Conservation (phyloP, 2,797 vertebrate genomes). For the Margarornis squamiger region DNA sequence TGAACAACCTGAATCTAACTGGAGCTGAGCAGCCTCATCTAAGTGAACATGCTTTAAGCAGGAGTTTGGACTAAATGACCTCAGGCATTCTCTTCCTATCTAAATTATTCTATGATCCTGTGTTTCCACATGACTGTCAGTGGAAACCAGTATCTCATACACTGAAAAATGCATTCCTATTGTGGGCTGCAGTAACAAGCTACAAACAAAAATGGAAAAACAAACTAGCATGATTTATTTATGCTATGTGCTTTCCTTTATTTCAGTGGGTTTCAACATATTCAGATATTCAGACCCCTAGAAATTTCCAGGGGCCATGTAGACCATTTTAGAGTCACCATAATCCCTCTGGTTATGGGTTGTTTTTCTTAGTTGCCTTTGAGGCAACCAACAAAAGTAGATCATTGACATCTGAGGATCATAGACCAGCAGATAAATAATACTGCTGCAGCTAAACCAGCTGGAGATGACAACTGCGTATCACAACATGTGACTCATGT, state of each 20-base stretch:
- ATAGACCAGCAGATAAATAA: background rate
- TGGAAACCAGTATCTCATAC: background rate
- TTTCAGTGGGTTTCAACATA: background rate
- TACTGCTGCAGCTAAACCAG: background rate
- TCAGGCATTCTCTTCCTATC: background rate
- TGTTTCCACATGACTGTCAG: background rate
- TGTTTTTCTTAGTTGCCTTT: background rate
- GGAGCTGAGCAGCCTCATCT: background rate
- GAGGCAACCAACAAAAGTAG: background rate
- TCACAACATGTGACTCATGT: constrained; percentile 9
- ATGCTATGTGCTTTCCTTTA: background rate
- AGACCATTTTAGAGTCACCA: background rate
- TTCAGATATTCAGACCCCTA: background rate
- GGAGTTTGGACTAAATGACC: background rate
- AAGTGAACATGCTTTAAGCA: background rate
- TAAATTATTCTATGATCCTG: background rate
- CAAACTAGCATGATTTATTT: background rate
- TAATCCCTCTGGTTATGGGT: background rate
- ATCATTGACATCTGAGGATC: background rate
- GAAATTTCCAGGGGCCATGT: background rate
- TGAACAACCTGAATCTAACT: background rate
- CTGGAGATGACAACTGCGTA: background rate
- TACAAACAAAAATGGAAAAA: background rate
- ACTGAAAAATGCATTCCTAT: background rate
- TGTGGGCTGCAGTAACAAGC: background rate